Evolutionary conservation across 2,888 invertebrate species (phyloP), one percentile per base, ranked within the genome.

Genomic region (Bombylius major): DNA sequence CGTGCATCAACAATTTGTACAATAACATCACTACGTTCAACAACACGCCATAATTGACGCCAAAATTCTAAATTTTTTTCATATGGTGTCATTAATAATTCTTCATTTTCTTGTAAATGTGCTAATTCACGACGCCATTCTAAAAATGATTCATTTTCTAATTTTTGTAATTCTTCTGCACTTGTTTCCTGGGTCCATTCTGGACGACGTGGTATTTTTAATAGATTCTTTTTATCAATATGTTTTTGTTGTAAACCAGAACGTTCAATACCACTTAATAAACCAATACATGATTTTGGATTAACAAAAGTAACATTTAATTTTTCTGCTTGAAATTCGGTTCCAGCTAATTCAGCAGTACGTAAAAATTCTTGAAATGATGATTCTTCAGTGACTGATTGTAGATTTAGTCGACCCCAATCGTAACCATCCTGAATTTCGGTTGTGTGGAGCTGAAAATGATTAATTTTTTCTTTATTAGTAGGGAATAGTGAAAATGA

Each of bases 51-150:
- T 42, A 99, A 72, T 70, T 99, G 99, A 51, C 96, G 82, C 99
- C 99, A 99, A 65, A 99, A 90, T 70, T 99, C 96, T 31, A 98
- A 72, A 75, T 99, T 99, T 67, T 93, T 89, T 69, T 99, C 99
- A 73, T 94, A 99, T 0, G 99, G 99, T 0, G 99, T 99, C 61
- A 99, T 75, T 0, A 89, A 78, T 4, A 97, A 77, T 0, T 84
- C 86, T 49, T 94, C 83, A 14, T 82, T 78, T 62, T 90, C 87
- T 71, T 88, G 89, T 14, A 93, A 69, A 34, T 82, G 70, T 5
- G 93, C 87, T 55, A 99, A 76, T 55, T 84, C 79, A 52, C 92
- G 80, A 60, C 97, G 79, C 99, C 99, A 99, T 56, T 88, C 83
- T 1, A 98, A 75, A 69, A 98, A 99, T 5, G 83, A 77, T 58